phyloP scores from a whole-genome alignment of 2,888 invertebrate genomes.

The Lasioglossum marginatum region DNA sequence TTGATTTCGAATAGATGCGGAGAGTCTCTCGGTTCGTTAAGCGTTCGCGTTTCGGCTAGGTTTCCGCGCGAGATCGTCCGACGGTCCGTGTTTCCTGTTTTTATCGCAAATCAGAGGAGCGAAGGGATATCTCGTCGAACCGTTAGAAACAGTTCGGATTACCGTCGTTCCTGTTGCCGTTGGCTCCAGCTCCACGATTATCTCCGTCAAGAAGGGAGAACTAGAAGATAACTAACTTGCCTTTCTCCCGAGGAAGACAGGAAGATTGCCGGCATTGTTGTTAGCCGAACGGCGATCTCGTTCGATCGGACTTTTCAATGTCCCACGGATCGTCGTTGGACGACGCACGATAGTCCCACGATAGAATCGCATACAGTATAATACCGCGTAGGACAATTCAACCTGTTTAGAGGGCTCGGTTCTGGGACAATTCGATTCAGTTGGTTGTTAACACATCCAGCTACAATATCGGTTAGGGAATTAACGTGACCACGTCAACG shows the following conservation, averaged over 20 bases:
- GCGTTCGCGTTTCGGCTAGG: not conserved
- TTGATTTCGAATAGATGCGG: slow-evolving; percentile 17
- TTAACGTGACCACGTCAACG: slow-evolving; percentile 34
- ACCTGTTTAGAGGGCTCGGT: not conserved
- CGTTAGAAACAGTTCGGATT: slow-evolving; percentile 23
- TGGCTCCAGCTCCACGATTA: not conserved
- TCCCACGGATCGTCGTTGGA: not conserved
- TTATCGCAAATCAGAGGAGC: not conserved
- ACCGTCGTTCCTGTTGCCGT: slow-evolving; percentile 9
- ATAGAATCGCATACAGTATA: not conserved
- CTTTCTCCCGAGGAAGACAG: slow-evolving; percentile 19
- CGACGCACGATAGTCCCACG: not conserved
- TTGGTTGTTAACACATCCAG: slow-evolving; percentile 6
- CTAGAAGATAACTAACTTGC: slow-evolving; percentile 33
- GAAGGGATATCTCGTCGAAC: slow-evolving; percentile 1
- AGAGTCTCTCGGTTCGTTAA: not conserved
- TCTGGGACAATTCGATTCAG: slow-evolving; percentile 25
- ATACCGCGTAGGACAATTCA: not conserved
- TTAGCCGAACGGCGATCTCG: slow-evolving; percentile 27
- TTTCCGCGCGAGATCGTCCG: not conserved
- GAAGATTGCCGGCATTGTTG: slow-evolving; percentile 15
- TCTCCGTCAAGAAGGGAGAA: slow-evolving; percentile 28
- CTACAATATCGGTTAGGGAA: slow-evolving; percentile 38
- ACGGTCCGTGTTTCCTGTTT: not conserved
- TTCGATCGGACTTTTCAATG: slow-evolving; percentile 4